Conservation (phyloP, 1,140 invertebrate genomes). For the Aphaenogaster floridana region DNA sequence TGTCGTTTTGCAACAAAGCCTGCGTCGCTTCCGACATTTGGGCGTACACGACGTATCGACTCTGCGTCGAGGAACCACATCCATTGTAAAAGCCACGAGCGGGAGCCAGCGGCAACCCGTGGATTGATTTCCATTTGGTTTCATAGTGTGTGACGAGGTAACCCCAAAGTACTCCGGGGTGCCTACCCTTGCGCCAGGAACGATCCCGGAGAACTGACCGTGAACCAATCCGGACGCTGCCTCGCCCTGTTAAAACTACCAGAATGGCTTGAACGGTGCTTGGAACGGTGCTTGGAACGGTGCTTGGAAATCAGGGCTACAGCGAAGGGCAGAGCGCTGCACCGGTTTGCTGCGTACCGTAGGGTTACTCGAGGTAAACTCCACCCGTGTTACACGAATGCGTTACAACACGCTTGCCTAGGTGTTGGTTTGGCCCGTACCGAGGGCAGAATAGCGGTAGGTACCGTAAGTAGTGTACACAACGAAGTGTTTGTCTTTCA, state of each 20-base stretch:
- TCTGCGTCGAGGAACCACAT: slow-evolving; percentile 69
- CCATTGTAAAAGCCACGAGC: slow-evolving; percentile 83
- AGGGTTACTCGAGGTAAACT: slow-evolving; percentile 68
- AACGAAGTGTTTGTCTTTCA: slow-evolving; percentile 59
- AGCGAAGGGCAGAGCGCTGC: slow-evolving; percentile 60
- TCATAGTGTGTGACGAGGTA: slow-evolving; percentile 69
- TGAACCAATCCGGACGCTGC: slow-evolving; percentile 73
- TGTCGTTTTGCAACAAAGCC: slow-evolving; percentile 43
- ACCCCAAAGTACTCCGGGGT: slow-evolving; percentile 76
- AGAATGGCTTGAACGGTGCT: slow-evolving; percentile 74
- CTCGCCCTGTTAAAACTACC: slow-evolving; percentile 73
- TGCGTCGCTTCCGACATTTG: slow-evolving; percentile 49
- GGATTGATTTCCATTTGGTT: slow-evolving; percentile 72
- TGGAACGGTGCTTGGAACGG: slow-evolving; percentile 66
- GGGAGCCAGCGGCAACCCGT: slow-evolving; percentile 29
- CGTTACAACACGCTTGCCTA: slow-evolving; percentile 67
- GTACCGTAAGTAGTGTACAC: slow-evolving; percentile 60
- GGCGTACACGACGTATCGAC: slow-evolving; percentile 46
- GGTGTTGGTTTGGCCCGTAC: slow-evolving; percentile 40
- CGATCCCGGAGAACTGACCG: slow-evolving; percentile 72
- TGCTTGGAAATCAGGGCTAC: slow-evolving; percentile 59
- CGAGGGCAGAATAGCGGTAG: slow-evolving; percentile 39
- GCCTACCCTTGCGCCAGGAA: slow-evolving; percentile 57
- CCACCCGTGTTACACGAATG: slow-evolving; percentile 73
- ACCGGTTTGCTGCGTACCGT: slow-evolving; percentile 44